A percentile compares a stretch with the other conserved stretches of the same genome.
phyloP scores from a whole-genome alignment of 2,888 invertebrate genomes.

The Eupithecia inturbata region DNA sequence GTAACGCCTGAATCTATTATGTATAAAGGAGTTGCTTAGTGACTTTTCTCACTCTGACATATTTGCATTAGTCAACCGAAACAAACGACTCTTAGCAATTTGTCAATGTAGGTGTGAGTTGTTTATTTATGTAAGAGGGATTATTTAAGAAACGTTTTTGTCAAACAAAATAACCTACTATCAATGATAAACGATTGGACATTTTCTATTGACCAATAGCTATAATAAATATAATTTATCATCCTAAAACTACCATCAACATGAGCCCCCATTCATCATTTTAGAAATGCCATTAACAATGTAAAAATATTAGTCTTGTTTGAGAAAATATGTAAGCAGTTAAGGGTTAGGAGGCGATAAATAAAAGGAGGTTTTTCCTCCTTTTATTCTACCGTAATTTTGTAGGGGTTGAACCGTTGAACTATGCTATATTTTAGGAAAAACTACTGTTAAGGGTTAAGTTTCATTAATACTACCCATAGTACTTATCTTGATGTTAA shows the following conservation, averaged over 20 bases:
- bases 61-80: no score
- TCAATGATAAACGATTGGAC: not conserved
- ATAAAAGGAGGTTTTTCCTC: slow-evolving; percentile 4
- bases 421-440: not conserved
- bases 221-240: not conserved
- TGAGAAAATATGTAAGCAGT: not conserved
- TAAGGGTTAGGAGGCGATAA: slow-evolving; percentile 1
- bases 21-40: not conserved
- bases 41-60: not conserved
- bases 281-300: slow-evolving; percentile 4
- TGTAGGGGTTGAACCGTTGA: not conserved
- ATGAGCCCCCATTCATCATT: not conserved
- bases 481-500: no score
- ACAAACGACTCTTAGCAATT: no score
- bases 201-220: not conserved
- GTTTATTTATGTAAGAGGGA: not conserved
- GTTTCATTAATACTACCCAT: no score
- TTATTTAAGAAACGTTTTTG: not conserved
- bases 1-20: no score
- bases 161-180: not conserved
- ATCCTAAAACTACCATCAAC: slow-evolving; percentile 6
- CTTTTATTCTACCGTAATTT: not conserved
- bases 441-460: not conserved
- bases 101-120: no score
- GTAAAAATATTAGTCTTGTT: not conserved